phyloP scores from a whole-genome alignment of 2,113 vertebrate genomes.

The Caloenas nicobarica region DNA sequence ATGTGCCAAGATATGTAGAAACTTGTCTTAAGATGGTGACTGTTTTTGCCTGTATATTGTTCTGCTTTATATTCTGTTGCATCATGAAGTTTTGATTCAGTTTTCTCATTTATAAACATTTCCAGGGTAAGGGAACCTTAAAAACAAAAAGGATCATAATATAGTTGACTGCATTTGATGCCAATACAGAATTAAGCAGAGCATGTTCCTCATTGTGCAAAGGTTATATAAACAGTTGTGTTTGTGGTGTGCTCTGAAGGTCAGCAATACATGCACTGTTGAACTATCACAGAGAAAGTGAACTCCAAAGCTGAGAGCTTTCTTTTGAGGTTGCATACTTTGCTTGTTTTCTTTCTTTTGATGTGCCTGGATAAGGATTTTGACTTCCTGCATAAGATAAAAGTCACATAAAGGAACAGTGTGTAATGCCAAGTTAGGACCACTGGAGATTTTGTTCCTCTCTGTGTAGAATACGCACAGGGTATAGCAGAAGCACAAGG shows the following conservation, averaged over 20 bases:
- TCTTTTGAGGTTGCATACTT: not conserved
- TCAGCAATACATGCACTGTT: not conserved
- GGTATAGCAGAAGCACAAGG: not conserved
- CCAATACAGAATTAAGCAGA: not conserved
- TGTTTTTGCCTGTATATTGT: not conserved
- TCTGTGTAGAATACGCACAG: not conserved
- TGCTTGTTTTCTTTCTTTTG: constrained; percentile 5
- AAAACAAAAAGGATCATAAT: not conserved
- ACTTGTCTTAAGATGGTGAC: not conserved
- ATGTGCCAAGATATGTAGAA: not conserved
- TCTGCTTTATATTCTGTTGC: not conserved
- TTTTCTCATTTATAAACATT: not conserved
- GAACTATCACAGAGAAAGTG: not conserved
- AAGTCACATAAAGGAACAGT: not conserved
- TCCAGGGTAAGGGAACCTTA: not conserved
- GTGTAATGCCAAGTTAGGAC: not conserved
- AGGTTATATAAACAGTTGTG: not conserved
- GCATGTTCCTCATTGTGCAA: not conserved
- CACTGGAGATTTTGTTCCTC: not conserved
- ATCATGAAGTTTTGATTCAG: not conserved
- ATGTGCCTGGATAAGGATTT: not conserved
- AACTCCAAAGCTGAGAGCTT: not conserved
- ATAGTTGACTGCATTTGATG: not conserved
- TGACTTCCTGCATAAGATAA: not conserved
- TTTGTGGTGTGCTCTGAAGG: not conserved